Base-by-base conservation (phyloP, 2,113 vertebrate species). In the Crotophaga sulcirostris region DNA sequence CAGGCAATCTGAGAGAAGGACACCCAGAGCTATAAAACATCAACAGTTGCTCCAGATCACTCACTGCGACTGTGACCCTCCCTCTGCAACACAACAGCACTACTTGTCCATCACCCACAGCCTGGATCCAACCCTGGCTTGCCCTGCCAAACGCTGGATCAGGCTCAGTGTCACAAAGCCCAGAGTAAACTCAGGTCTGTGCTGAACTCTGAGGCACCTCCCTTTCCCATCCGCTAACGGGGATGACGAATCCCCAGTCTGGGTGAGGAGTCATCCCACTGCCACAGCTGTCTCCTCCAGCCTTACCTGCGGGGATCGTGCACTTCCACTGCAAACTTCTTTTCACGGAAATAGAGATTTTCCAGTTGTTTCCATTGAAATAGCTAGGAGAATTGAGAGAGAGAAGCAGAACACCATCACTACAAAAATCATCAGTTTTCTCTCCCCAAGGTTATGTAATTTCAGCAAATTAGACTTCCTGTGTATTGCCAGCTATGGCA, bases 301-400 rank as follows among this genome's bases (percentile, higher is more conserved):
- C 84, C 98, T 99, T 72, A 99, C 99, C 99, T 99, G 93, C 98
- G 98, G 7, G 99, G 99, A 96, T 99, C 99, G 10, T 99, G 99
- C 31, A 99, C 99, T 97, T 99, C 99, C 77, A 99, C 99, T 12
- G 99, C 99, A 98, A 99, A 99, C 49, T 99, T 99, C 98, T 99
- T 99, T 96, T 99, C 99, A 56, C 99, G 99, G 96, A 99, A 99
- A 97, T 99, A 99, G 91, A 99, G 98, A 85, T 99, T 99, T 98
- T 99, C 99, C 94, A 99, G 98, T 96, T 99, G 99, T 86, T 99
- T 99, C 99, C 99, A 99, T 94, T 99, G 99, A 97, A 99, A 99
- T 96, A 99, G 97, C 99, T 99, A 96, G 11, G 87, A 94, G 68
- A 92, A 86, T 72, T 47, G 78, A 60, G 59, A 91, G 60, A 93